phyloP scores from a whole-genome alignment of 2,888 invertebrate genomes.

The Hanleya hanleyi region DNA sequence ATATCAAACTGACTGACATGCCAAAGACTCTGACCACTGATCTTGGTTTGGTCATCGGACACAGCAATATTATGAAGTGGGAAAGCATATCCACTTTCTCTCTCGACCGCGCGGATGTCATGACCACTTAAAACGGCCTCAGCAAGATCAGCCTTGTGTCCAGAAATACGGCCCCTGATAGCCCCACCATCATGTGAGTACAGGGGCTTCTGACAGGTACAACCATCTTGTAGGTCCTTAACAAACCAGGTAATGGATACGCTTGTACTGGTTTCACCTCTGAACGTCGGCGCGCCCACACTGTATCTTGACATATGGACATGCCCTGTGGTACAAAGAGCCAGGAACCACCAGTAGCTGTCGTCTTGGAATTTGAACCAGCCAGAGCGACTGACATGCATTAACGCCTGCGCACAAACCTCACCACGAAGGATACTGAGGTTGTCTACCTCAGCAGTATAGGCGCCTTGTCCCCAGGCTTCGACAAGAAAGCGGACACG shows the following conservation, averaged over 20 bases:
- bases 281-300: conserved; percentile 39
- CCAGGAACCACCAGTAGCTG: conserved; percentile 33
- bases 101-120: conserved; percentile 37
- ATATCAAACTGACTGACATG: too few relatives aligned
- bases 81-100: conserved; percentile 39
- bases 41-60: too few relatives aligned
- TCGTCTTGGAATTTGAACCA: conserved; percentile 39
- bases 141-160: background rate
- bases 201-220: background rate
- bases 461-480: too few relatives aligned
- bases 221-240: conserved; percentile 32
- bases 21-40: too few relatives aligned
- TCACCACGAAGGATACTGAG: too few relatives aligned
- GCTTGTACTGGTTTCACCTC: conserved; percentile 31
- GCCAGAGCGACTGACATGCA: conserved; percentile 37
- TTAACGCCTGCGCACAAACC: conserved; percentile 41
- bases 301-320: conserved; percentile 40
- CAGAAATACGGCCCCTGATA: conserved; percentile 28
- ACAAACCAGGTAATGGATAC: conserved; percentile 42
- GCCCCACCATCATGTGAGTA: conserved; percentile 29
- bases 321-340: conserved; percentile 37
- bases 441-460: too few relatives aligned
- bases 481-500: too few relatives aligned
- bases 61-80: too few relatives aligned
- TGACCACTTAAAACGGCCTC: background rate